Conservation (phyloP, 2,888 invertebrate genomes). For the Thereva unica region DNA sequence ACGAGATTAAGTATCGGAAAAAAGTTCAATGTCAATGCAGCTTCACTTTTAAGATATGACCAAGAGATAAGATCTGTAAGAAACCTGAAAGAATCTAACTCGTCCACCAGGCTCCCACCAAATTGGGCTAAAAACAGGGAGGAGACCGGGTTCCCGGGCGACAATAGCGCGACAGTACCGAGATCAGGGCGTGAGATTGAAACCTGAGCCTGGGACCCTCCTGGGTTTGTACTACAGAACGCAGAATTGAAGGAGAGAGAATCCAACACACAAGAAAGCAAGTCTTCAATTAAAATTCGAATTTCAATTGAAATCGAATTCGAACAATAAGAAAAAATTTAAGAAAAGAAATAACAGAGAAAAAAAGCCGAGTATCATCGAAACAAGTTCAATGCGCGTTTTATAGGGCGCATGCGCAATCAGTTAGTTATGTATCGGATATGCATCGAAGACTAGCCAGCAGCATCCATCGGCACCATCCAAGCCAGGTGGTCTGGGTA, state of each 20-base stretch:
- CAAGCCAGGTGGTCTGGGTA: no score
- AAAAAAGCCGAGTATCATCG: no score
- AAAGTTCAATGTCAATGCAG: constrained; percentile 11
- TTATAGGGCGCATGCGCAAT: constrained; percentile 19
- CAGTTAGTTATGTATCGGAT: not conserved
- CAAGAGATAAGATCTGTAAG: constrained; percentile 13
- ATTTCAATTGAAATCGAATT: constrained; percentile 39
- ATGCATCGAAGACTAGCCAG: no score
- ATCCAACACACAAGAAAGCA: constrained; percentile 13
- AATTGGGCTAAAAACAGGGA: constrained; percentile 24
- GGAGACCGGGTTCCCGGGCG: not conserved
- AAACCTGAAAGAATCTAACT: not conserved
- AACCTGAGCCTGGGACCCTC: constrained; percentile 20
- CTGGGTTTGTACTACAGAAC: no score
- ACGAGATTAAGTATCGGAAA: constrained; percentile 4
- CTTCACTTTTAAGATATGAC: constrained; percentile 17
- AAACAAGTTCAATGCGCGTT: constrained; percentile 23
- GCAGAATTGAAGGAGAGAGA: constrained; percentile 8
- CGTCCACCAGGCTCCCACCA: constrained; percentile 1
- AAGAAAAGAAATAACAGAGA: not conserved
- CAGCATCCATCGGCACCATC: no score
- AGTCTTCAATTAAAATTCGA: constrained; percentile 30
- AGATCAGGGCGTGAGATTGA: constrained; percentile 20
- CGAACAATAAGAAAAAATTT: constrained; percentile 24
- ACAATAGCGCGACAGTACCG: constrained; percentile 7